phyloP scores from a whole-genome alignment of 2,797 vertebrate genomes.

The Pristis pectinata region DNA sequence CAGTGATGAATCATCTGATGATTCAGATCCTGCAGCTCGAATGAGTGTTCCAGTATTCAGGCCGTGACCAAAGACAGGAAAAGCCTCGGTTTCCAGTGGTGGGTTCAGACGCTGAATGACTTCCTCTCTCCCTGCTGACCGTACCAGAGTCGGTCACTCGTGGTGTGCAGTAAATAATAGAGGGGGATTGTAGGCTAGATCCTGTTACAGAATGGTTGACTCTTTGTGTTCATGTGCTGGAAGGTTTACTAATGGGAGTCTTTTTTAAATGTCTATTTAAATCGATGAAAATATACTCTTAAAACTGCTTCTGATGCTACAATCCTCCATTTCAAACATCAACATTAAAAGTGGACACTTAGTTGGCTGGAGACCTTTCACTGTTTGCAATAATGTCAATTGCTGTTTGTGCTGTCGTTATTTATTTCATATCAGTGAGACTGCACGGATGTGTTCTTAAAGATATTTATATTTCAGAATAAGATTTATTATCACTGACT shows the following conservation, averaged over 20 bases:
- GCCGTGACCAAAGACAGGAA: conserved; percentile 85
- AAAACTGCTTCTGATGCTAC: background rate
- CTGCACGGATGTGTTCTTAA: too few species aligned
- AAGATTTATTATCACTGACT: too few species aligned
- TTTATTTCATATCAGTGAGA: too few species aligned
- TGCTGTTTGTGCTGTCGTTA: too few species aligned
- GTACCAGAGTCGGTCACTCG: conserved; percentile 64
- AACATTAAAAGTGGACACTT: background rate
- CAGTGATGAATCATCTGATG: conserved; percentile 85
- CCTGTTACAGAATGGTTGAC: conserved; percentile 71
- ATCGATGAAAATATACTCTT: background rate
- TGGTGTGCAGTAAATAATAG: conserved; percentile 68
- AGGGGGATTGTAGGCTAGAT: conserved; percentile 54
- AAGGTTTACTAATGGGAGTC: conserved; percentile 75
- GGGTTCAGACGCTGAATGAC: conserved; percentile 82
- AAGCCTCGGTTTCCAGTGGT: conserved; percentile 42
- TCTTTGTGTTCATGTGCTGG: conserved; percentile 43
- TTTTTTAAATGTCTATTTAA: conserved; percentile 64
- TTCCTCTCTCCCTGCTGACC: conserved; percentile 83
- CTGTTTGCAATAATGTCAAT: background rate
- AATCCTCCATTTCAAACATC: background rate
- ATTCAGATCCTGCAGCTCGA: conserved; percentile 94
- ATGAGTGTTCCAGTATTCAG: conserved; percentile 76
- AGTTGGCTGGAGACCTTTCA: background rate
- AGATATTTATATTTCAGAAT: too few species aligned